Evolutionary conservation across 2,113 vertebrate species (phyloP), one percentile per base, ranked within the genome.

Genomic region (Rhabdomys dilectus): DNA sequence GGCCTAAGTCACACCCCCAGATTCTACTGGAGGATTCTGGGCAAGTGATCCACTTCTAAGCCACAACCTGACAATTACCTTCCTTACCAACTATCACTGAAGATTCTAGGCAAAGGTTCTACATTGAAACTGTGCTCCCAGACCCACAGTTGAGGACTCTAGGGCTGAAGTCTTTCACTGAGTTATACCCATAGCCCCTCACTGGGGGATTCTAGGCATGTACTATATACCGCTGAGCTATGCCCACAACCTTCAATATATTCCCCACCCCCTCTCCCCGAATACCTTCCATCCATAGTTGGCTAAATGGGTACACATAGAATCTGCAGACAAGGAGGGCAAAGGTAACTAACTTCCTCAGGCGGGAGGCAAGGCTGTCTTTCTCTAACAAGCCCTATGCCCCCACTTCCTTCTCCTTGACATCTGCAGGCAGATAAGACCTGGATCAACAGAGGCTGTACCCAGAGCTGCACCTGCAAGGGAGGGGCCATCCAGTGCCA

Each of bases 401-500:
- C 17, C n/a, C 89, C 36, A 88, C 85, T 51, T 86, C n/a, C 29
- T 51, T 58, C 29, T 70, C 16, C 2, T 1, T 10, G 86, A 2
- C 34, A 70, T 75, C 94, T 86, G 36, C 93, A 99, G 99, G 95
- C 98, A 3, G 99, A 98, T 89, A 99, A 99, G 93, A 98, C 94
- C 0, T 99, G 99, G 99, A 86, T 99, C 78, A 98, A 98, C 8
- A 92, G 95, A 0, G 97, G 92, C 92, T 99, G 99, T 77, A 85
- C 31, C 0, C 48, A 97, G 13, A 98, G 51, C 0, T 99, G 99
- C 51, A 76, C 45, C 51, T 99, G 99, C 93, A 60, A 21, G 0
- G 98, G 97, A 0, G 99, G 98, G 0, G 0, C 1, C 0, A 95
- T 99, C 66, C 87, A 8, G 13, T 99, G 99, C 91, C 60, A 31